Percentiles rank a stretch among this genome's conserved stretches.
Conservation (phyloP, 2,113 vertebrate species). For the Oncorhynchus kisutch region DNA sequence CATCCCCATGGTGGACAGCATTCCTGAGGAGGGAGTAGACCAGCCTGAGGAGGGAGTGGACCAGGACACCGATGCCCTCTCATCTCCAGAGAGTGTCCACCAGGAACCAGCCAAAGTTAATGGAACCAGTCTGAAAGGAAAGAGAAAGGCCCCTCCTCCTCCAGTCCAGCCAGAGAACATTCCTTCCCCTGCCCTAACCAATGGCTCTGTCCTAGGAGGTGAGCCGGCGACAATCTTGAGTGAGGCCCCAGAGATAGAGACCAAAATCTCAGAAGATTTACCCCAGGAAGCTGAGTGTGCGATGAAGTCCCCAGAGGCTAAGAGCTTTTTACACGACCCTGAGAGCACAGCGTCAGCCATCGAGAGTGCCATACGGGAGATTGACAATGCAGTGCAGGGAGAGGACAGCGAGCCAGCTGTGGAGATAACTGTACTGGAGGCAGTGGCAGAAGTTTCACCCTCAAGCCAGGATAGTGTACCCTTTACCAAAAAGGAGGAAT, state of each 20-base stretch:
- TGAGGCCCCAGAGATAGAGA: neutral
- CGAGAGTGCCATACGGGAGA: slow-evolving; percentile 31
- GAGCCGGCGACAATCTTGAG: neutral
- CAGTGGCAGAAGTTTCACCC: neutral
- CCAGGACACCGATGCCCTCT: neutral
- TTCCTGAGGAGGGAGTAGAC: slow-evolving; percentile 51
- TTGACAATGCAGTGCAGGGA: slow-evolving; percentile 31
- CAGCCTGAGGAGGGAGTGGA: slow-evolving; percentile 15
- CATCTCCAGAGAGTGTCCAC: fast-evolving
- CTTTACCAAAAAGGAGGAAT: no score
- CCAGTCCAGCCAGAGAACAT: neutral
- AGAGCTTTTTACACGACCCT: slow-evolving; percentile 23
- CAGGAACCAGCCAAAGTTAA: slow-evolving; percentile 18
- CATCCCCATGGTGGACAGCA: slow-evolving; percentile 51
- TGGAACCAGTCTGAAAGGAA: slow-evolving; percentile 45
- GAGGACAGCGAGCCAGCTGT: slow-evolving; percentile 22
- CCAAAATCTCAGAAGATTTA: neutral
- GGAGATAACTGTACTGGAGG: neutral
- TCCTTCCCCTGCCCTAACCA: slow-evolving; percentile 31
- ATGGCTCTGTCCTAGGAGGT: slow-evolving; percentile 47
- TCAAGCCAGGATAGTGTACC: neutral
- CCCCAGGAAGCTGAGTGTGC: slow-evolving; percentile 11
- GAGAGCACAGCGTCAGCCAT: slow-evolving; percentile 26
- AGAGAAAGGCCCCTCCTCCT: neutral
- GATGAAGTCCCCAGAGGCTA: neutral